Evolutionary conservation across 2,888 invertebrate species (phyloP), one percentile per base, ranked within the genome.

Genomic region (Cecidostiba fungosa): DNA sequence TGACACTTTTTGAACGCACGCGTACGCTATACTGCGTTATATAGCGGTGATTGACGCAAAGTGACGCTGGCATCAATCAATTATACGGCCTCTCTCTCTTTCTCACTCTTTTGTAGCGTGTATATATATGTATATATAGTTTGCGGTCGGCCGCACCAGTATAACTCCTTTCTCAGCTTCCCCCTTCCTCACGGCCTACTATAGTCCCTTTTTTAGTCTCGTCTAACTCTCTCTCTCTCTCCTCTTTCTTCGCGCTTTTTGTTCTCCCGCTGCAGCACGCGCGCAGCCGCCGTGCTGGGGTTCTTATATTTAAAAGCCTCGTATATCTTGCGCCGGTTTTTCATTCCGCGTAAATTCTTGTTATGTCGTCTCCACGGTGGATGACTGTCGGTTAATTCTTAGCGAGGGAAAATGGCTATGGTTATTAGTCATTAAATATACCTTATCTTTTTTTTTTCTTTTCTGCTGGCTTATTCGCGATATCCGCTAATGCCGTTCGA

Each of bases 51-150:
- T 77, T 85, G 85, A 85, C 82, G 74, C 69, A 85, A 85, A 85
- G 83, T 74, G 82, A 85, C 82, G 82, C 78, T 23, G 54, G 77
- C 85, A 74, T 82, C 85, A 79, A 85, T 85, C 85, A 85, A 85
- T 81, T 82, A 81, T 77, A 36, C 81, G 26, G n/a, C 29, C 50
- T 85, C 77, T 79, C 73, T 29, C 74, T 47, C 74, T 66, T 39
- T 74, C 43, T 47, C 50, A 16, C 77, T 54, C 70, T 32, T 69
- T 32, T 19, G 72, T 43, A 26, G 3, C 6, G 19, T 1, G 54
- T 59, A n/a, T 6, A n/a, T 23, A n/a, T 54, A 16, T 16, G 6
- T 19, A 5, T n/a, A 8, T 59, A 23, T 5, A 43, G 39, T 10
- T 43, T 2, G 39, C 39, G 39, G 39, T 43, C 39, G 39, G 2